Conservation (phyloP, 2,113 vertebrate genomes). For the Prinia subflava region DNA sequence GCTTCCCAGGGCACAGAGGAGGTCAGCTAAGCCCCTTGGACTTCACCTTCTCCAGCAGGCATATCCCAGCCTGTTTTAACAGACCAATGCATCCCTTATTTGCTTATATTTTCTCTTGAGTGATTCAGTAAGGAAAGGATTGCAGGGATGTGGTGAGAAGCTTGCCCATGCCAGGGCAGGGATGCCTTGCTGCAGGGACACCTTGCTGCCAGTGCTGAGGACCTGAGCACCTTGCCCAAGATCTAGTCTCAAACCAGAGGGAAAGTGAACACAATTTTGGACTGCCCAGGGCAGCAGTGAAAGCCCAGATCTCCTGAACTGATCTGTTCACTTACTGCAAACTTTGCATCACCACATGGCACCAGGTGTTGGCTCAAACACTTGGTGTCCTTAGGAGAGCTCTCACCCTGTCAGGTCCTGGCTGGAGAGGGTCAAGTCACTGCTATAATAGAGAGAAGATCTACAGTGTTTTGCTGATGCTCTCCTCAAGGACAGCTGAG, state of each 20-base stretch:
- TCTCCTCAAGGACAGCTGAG: not conserved
- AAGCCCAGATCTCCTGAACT: not conserved
- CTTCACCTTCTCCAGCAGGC: not conserved
- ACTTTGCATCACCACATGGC: not conserved
- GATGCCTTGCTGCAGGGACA: not conserved
- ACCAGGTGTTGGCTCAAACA: not conserved
- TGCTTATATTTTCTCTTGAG: not conserved
- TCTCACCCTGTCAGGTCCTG: not conserved
- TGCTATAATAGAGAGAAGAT: not conserved
- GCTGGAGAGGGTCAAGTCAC: not conserved
- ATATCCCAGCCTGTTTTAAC: not conserved
- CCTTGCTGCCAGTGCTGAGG: not conserved
- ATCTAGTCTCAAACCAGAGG: not conserved
- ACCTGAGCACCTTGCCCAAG: not conserved
- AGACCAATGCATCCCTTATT: fast-evolving
- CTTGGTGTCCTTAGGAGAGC: not conserved
- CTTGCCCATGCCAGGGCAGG: not conserved
- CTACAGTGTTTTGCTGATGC: not conserved
- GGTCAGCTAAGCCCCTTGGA: not conserved
- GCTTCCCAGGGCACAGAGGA: not conserved
- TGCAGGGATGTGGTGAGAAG: not conserved
- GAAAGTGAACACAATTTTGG: not conserved
- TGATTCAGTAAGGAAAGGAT: not conserved
- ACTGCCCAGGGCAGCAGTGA: not conserved
- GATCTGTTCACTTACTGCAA: not conserved